phyloP scores from a whole-genome alignment of 2,113 vertebrate species.

The Crotalus horridus region DNA sequence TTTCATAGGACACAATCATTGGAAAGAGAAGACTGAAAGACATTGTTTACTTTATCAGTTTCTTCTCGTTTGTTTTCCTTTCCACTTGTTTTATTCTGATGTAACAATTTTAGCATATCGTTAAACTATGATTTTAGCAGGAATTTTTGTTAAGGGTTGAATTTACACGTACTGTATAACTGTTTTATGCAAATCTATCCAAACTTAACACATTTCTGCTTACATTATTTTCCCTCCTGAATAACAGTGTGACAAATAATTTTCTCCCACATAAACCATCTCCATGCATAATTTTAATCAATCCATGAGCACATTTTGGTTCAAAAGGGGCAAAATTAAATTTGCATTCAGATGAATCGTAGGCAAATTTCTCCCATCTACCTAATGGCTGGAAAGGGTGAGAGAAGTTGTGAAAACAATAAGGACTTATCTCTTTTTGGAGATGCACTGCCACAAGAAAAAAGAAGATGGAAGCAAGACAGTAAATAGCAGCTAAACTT shows the following conservation, averaged over 20 bases:
- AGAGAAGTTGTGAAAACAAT: neutral
- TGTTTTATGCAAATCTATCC: neutral
- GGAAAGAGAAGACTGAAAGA: neutral
- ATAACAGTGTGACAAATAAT: neutral
- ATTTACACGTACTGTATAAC: neutral
- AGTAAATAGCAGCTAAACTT: neutral
- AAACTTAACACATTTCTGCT: neutral
- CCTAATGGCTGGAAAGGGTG: neutral
- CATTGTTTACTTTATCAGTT: neutral
- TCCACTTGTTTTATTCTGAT: neutral
- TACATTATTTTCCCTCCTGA: neutral
- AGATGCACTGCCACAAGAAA: neutral
- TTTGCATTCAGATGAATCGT: no score
- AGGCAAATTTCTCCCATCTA: neutral
- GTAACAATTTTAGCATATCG: neutral
- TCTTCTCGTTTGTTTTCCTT: neutral
- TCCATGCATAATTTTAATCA: no score
- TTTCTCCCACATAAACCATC: no score
- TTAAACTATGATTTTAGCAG: neutral
- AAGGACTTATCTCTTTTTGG: neutral
- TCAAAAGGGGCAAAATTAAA: neutral
- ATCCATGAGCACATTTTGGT: neutral
- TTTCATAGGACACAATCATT: neutral
- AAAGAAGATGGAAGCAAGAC: neutral
- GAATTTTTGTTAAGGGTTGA: neutral